Evolutionary conservation across 1,140 invertebrate species (phyloP).

Genomic region (Tetragonula clypearis): DNA sequence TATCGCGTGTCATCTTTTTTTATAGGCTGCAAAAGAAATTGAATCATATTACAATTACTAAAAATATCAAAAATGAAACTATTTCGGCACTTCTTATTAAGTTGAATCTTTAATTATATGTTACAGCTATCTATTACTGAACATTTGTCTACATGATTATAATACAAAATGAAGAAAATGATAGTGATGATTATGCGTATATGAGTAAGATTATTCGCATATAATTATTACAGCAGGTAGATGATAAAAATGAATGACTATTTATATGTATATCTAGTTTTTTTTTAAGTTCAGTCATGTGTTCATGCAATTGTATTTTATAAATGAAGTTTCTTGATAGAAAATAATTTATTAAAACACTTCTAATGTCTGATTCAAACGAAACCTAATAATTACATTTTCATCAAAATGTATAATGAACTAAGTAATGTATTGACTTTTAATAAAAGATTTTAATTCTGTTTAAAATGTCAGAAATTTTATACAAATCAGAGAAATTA

Average conservation of each 20-base stretch:
- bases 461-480: conserved; percentile 2
- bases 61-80: conserved; percentile 61
- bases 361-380: conserved; percentile 50
- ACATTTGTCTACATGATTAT: conserved; percentile 70
- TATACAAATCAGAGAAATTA: background rate
- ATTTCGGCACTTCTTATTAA: conserved; percentile 65
- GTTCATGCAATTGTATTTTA: conserved; percentile 57
- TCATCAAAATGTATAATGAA: conserved; percentile 22
- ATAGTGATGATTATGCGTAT: conserved; percentile 60
- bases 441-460: conserved; percentile 9
- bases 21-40: conserved; percentile 54
- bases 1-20: conserved; percentile 46
- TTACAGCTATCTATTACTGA: conserved; percentile 62
- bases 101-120: conserved; percentile 51
- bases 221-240: conserved; percentile 49
- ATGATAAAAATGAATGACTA: conserved; percentile 57
- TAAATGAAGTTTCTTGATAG: conserved; percentile 42
- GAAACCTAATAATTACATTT: conserved; percentile 25
- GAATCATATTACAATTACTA: conserved; percentile 53
- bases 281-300: conserved; percentile 66
- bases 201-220: conserved; percentile 57
- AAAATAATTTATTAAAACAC: conserved; percentile 51
- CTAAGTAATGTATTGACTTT: conserved; percentile 10
- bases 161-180: conserved; percentile 66
- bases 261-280: conserved; percentile 52